Base-by-base conservation (phyloP, 2,888 invertebrate species). In the Orthonevra nobilis region DNA sequence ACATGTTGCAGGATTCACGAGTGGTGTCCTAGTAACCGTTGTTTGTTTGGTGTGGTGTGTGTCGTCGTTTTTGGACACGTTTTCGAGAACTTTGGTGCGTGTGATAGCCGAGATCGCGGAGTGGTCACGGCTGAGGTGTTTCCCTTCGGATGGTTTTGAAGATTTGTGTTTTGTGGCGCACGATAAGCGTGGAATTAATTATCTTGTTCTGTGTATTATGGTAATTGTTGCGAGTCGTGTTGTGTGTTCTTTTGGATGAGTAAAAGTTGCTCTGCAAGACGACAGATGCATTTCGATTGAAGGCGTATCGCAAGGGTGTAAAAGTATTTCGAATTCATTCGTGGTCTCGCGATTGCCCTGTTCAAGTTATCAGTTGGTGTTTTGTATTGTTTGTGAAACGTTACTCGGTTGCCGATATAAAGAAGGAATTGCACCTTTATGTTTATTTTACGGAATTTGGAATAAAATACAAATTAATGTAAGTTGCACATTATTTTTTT, bases 101-200 rank as follows among this genome's bases (percentile, higher is more conserved):
- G 14, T 19, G 56, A 28, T 38, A 23, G 32, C 7, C 30, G n/a
- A n/a, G n/a, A 40, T 2, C 46, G 12, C 2, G 40, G 14, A 12
- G 32, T 42, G 40, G 58, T 63, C 72, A 52, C 52, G 68, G 44
- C 36, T 64, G 10, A 52, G 42, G 46, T 58, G 68, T 68, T 58
- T 50, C n/a, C 20, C 2, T 23, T 66, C 15, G 36, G 34, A 34
- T 14, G 23, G n/a, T 12, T 32, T 50, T 26, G 10, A 58, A 32
- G 36, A 50, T 66, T 20, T n/a, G n/a, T n/a, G n/a, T 7, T 54
- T 36, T 36, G 23, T 68, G 38, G 12, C 54, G 14, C 52, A 69
- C 50, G 70, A 75, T 64, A 44, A 75, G 44, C 75, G 63, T 70
- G 70, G 63, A 63, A 75, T 70, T 64, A 63, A 75, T 70, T 70